These are phyloP conservation scores for Odontamblyopus rebecca DNA, from an alignment of 2,797 vertebrate genomes.

Conservation along the genomic window DNA sequence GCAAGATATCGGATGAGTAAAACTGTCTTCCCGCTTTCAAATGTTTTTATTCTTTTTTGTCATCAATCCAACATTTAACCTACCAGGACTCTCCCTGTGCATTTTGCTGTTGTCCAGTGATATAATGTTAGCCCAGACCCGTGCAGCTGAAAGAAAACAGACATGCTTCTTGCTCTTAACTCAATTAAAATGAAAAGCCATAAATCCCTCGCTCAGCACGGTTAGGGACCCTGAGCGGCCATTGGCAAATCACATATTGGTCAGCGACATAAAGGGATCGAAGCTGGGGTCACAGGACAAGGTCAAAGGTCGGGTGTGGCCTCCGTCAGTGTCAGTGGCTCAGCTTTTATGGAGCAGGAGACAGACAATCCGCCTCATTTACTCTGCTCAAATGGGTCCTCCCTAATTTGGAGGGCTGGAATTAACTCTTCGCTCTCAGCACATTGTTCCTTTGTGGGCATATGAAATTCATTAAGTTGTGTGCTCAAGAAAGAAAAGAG, in stretches of 20 bases:
- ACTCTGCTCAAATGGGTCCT: conserved; percentile 50
- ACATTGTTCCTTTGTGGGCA: conserved; percentile 49
- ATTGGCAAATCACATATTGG: conserved; percentile 83
- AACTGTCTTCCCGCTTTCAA: neutral
- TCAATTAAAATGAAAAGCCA: conserved; percentile 83
- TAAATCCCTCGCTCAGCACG: conserved; percentile 82
- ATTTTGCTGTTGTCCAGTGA: conserved; percentile 62
- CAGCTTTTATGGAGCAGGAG: conserved; percentile 71
- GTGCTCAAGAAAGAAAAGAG: neutral
- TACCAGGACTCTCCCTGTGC: conserved; percentile 40
- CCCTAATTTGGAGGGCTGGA: conserved; percentile 58
- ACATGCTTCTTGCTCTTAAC: conserved; percentile 73
- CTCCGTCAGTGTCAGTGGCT: conserved; percentile 79
- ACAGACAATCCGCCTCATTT: conserved; percentile 66
- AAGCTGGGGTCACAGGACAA: conserved; percentile 82
- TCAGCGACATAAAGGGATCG: conserved; percentile 79
- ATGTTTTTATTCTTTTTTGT: conserved; percentile 41
- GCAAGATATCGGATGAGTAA: too few relatives aligned
- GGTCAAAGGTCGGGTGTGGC: conserved; percentile 82
- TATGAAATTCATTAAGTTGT: conserved; percentile 40
- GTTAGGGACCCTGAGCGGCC: conserved; percentile 72
- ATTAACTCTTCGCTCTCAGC: conserved; percentile 41
- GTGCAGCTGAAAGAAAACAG: conserved; percentile 51
- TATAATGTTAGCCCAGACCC: conserved; percentile 57
- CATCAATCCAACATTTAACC: conserved; percentile 59